Evolutionary conservation across 2,888 invertebrate species (phyloP).

Genomic region (Homarus gammarus): DNA sequence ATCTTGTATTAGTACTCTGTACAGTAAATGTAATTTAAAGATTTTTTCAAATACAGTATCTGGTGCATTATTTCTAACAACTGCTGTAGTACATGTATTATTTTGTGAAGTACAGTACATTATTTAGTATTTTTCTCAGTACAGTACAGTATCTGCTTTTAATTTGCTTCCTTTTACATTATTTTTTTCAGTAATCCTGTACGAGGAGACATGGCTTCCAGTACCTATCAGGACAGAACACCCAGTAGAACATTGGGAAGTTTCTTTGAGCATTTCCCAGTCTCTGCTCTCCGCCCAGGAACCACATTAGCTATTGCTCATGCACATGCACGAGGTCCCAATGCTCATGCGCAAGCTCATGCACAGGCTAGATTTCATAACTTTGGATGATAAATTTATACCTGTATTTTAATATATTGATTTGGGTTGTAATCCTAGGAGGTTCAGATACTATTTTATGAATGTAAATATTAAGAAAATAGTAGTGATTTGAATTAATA

Average conservation of each 20-base stretch:
- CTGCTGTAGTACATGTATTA: not conserved
- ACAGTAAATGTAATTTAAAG: too few species aligned
- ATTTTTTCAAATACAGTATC: not conserved
- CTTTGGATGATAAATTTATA: conserved; percentile 12
- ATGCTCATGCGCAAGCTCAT: conserved; percentile 53
- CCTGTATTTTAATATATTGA: conserved; percentile 3
- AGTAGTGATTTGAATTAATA: conserved; percentile 6
- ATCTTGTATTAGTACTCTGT: too few species aligned
- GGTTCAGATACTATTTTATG: not conserved
- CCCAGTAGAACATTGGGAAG: conserved; percentile 6
- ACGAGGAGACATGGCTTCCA: conserved; percentile 38
- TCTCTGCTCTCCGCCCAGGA: conserved; percentile 37
- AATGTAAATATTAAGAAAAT: not conserved
- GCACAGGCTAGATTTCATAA: conserved; percentile 60
- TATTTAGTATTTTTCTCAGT: not conserved
- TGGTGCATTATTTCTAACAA: not conserved
- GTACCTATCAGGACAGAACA: conserved; percentile 24
- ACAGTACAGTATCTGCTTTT: not conserved
- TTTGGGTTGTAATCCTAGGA: not conserved
- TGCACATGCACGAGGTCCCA: conserved; percentile 55
- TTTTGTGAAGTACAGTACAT: not conserved
- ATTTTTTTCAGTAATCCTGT: conserved; percentile 47
- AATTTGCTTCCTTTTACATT: not conserved
- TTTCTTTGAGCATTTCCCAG: conserved; percentile 32
- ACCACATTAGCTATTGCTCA: conserved; percentile 60